Evolutionary conservation across 2,888 invertebrate genomes (phyloP).

Genomic region (Choristoneura rosaceana): DNA sequence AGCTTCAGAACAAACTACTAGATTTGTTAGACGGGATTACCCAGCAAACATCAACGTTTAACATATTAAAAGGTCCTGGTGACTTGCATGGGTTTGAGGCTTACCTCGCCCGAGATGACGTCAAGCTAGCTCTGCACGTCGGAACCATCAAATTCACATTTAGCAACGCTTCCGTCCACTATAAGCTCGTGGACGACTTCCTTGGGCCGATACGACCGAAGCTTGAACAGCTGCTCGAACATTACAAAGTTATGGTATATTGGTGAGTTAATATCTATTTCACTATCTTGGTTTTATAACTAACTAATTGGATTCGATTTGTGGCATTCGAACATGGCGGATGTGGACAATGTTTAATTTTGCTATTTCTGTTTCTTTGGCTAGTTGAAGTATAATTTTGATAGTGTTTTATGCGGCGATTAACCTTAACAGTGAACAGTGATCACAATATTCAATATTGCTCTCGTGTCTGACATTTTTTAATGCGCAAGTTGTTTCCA

Average conservation of each 20-base stretch:
- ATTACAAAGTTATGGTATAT: constrained; percentile 89
- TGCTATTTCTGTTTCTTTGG: too few relatives aligned
- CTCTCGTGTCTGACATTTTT: too few relatives aligned
- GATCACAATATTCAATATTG: too few relatives aligned
- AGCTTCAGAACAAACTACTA: constrained; percentile 64
- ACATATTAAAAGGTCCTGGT: constrained; percentile 68
- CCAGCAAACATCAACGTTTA: constrained; percentile 61
- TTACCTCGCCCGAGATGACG: constrained; percentile 84
- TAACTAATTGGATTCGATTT: too few relatives aligned
- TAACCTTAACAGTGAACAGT: too few relatives aligned
- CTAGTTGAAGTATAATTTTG: too few relatives aligned
- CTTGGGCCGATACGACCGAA: constrained; percentile 87
- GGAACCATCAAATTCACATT: constrained; percentile 84
- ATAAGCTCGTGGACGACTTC: constrained; percentile 85
- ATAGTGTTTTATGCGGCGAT: too few relatives aligned
- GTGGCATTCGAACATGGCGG: too few relatives aligned
- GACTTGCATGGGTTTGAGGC: constrained; percentile 74
- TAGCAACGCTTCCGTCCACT: constrained; percentile 54
- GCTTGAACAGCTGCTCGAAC: constrained; percentile 84
- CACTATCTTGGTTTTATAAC: too few relatives aligned
- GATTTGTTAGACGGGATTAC: constrained; percentile 59
- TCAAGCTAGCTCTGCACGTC: constrained; percentile 89
- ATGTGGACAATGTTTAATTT: too few relatives aligned
- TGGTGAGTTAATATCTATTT: constrained; percentile 58
- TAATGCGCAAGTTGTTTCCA: too few relatives aligned